phyloP scores from a whole-genome alignment of 2,113 vertebrate genomes.

The Tachuris rubrigastra region DNA sequence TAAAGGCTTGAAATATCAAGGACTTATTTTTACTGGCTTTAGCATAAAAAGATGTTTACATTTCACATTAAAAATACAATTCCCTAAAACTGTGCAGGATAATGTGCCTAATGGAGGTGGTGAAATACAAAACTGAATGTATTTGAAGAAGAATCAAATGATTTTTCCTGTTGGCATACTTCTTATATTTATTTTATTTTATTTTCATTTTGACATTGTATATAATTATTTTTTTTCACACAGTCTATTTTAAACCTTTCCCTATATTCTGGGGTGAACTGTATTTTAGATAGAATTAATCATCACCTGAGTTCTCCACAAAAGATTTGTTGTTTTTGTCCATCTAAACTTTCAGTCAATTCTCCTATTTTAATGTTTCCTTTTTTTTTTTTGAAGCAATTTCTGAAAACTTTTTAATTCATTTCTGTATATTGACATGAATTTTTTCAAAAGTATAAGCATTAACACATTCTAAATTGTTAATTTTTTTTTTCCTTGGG shows the following conservation, averaged over 20 bases:
- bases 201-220: not conserved
- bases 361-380: not conserved
- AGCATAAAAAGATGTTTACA: slow-evolving; percentile 16
- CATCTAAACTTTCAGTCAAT: not conserved
- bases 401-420: slow-evolving; percentile 33
- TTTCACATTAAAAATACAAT: not conserved
- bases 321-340: not conserved
- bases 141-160: not conserved
- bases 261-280: not conserved
- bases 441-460: slow-evolving; percentile 68
- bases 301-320: not conserved
- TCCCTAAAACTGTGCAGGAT: not conserved
- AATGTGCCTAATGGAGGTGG: not conserved
- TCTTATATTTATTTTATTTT: not conserved
- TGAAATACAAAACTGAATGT: slow-evolving; percentile 37
- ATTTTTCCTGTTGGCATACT: not conserved
- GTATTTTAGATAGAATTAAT: slow-evolving; percentile 12
- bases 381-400: slow-evolving; percentile 31
- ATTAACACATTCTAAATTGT: slow-evolving; percentile 64
- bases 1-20: not conserved
- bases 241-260: not conserved
- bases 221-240: not conserved
- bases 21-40: not conserved
- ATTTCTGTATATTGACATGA: slow-evolving; percentile 34
- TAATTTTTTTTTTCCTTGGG: slow-evolving; percentile 62